Percentiles rank a stretch among this genome's conserved stretches.
Evolutionary conservation across 2,888 invertebrate genomes (phyloP).

Genomic region (Xylocampa areola): DNA sequence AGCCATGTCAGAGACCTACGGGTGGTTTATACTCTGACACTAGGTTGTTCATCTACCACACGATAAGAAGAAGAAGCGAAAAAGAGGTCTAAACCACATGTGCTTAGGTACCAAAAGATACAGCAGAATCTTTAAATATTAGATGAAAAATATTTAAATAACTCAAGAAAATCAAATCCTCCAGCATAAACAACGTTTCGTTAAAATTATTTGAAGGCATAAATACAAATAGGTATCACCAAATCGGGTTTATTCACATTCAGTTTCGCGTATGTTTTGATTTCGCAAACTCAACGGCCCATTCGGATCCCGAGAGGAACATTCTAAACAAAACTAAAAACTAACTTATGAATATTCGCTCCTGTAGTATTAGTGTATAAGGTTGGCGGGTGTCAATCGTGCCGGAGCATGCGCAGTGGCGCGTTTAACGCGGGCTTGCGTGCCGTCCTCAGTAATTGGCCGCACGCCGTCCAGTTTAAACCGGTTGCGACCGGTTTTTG

Average conservation of each 20-base stretch:
- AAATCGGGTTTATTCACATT: constrained; percentile 28
- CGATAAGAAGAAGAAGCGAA: too few species aligned
- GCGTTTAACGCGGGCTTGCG: constrained; percentile 73
- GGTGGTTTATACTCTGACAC: too few species aligned
- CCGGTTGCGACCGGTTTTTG: constrained; percentile 58
- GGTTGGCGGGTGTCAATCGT: constrained; percentile 80
- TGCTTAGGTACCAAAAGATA: too few species aligned
- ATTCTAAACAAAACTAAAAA: constrained; percentile 84
- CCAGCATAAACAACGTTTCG: constrained; percentile 21
- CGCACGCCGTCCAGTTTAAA: constrained; percentile 71
- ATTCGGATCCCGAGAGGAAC: constrained; percentile 65
- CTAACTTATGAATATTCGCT: constrained; percentile 85
- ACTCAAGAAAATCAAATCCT: background rate
- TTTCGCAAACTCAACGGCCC: constrained; percentile 60
- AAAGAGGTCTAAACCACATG: too few species aligned
- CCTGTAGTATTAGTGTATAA: constrained; percentile 69
- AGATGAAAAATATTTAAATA: too few species aligned
- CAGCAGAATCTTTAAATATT: too few species aligned
- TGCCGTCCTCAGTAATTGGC: constrained; percentile 85
- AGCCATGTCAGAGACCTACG: too few species aligned
- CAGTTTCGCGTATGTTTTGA: constrained; percentile 64
- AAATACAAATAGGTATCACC: constrained; percentile 33
- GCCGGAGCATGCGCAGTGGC: constrained; percentile 79
- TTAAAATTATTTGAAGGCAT: constrained; percentile 17
- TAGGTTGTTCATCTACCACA: too few species aligned